Base-by-base conservation (phyloP, 2,888 invertebrate species). In the Eristalis arbustorum region DNA sequence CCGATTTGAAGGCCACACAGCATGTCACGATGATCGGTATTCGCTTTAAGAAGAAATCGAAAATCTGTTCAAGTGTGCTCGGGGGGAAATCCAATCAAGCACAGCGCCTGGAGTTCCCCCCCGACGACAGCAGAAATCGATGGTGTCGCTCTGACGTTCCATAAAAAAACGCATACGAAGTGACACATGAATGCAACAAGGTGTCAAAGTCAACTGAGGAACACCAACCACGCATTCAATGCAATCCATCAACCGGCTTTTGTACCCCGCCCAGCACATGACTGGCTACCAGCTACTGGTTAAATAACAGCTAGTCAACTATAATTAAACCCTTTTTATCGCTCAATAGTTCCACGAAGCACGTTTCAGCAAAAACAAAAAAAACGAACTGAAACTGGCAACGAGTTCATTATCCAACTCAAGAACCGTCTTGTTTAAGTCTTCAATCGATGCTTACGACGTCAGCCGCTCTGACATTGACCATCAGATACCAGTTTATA, bases 401-500 rank as follows among this genome's bases (percentile, higher is more conserved):
- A 67, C 59, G 68, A 68, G 73, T 80, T 80, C 80, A 74, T 57
- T 73, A 80, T 80, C 80, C 80, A 80, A 68, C 37, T 71, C 77
- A 40, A 64, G 69, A 69, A 56, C 62, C 37, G 63, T 14, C 59
- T 37, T 40, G 57, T 69, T 68, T 57, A 71, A 28, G 62, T 77
- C 59, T 74, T 57, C 74, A 79, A 82, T 82, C 78, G 74, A 78
- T 82, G 61, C 18, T 49, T 78, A 42, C 49, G 25, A 31, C 49
- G 69, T 49, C 49, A 18, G 49, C n/a, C 49, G 31, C 73, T 37
- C 71, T 87, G 82, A 71, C 87, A 82, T 78, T 87, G 87, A 82
- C 87, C 87, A 78, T 82, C 82, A 78, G 59, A 78, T 75, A 77
- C 85, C 64, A 78, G 83, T 77, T 83, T 73, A 18, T 40, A 11